A percentile compares a stretch with the other conserved stretches of the same genome.
phyloP scores from a whole-genome alignment of 2,888 invertebrate species.

The Drosophila mimetica region DNA sequence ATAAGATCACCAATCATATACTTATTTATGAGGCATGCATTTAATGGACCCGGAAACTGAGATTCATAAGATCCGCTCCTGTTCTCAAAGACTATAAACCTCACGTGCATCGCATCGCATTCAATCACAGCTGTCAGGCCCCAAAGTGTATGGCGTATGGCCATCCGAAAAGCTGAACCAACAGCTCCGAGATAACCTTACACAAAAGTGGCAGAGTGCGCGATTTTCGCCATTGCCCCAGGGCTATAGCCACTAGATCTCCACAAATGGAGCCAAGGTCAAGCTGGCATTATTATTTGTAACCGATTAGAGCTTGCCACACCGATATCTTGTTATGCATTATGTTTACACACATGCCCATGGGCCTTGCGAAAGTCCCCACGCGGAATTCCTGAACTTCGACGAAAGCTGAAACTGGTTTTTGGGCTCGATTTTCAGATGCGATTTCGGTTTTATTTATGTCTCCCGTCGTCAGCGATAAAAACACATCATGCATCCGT shows the following conservation, averaged over 20 bases:
- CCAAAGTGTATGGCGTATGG: conserved; percentile 1
- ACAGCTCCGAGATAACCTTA: conserved; percentile 25
- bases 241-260: conserved; percentile 23
- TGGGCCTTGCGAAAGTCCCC: conserved; percentile 61
- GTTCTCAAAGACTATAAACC: conserved; percentile 3
- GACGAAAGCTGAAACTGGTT: conserved; percentile 59
- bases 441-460: conserved; percentile 14
- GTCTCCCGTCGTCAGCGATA: conserved; percentile 13
- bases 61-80: conserved; percentile 16
- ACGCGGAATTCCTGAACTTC: conserved; percentile 67
- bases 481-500: conserved; percentile 29
- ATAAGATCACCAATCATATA: too few relatives aligned
- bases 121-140: conserved; percentile 21
- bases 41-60: background rate
- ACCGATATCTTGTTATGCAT: conserved; percentile 35
- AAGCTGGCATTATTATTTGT: conserved; percentile 35
- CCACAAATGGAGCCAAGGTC: conserved; percentile 69
- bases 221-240: conserved; percentile 31
- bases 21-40: too few relatives aligned
- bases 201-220: conserved; percentile 31
- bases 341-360: conserved; percentile 26
- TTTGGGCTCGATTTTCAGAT: conserved; percentile 14
- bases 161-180: conserved; percentile 18
- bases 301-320: conserved; percentile 47
- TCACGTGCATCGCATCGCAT: conserved; percentile 42